Base-by-base conservation (phyloP, 2,888 invertebrate genomes). In the Cheiracanthium punctorium region DNA sequence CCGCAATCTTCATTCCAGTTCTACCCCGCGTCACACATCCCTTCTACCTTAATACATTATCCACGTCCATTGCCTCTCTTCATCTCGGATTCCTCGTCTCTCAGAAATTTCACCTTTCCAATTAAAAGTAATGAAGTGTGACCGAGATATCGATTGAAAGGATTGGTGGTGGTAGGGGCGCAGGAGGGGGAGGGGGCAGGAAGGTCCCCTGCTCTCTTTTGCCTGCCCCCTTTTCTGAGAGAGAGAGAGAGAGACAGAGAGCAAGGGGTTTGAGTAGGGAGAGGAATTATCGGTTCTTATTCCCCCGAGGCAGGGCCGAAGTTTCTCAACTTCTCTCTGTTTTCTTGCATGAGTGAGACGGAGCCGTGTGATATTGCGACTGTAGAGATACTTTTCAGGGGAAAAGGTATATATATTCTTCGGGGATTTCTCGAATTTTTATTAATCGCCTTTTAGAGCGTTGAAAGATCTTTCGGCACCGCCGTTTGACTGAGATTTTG, bases 61-160 rank as follows among this genome's bases (percentile, higher is more conserved):
- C 52, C 52, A 52, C 14, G 17, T 17, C 24, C n/a, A n/a, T 20
- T 52, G 7, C 24, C 24, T 20, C 52, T 20, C 52, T 52, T 52
- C 52, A 52, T 20, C 5, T 52, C 24, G 52, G 52, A 52, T 52
- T 20, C n/a, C 52, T 4, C 29, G 7, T 29, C 67, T 30, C n/a
- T 32, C 48, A 29, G 33, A 20, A n/a, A 33, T 43, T 29, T 32
- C 65, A 71, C 72, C 77, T 73, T 84, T 84, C 77, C 77, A 84
- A 77, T 84, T 84, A 84, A 84, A 84, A 79, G 84, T 84, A 84
- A 84, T 84, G 84, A 79, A 74, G 79, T 84, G 84, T 79, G 79
- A 79, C 74, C 58, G 73, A 24, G 52, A 65, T 77, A 84, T 84
- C 79, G 79, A 84, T 84, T 82, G 76, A 10, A 12, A 48, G n/a